Conservation (phyloP, 2,797 vertebrate species). For the Cryptoblepharus egeriae region DNA sequence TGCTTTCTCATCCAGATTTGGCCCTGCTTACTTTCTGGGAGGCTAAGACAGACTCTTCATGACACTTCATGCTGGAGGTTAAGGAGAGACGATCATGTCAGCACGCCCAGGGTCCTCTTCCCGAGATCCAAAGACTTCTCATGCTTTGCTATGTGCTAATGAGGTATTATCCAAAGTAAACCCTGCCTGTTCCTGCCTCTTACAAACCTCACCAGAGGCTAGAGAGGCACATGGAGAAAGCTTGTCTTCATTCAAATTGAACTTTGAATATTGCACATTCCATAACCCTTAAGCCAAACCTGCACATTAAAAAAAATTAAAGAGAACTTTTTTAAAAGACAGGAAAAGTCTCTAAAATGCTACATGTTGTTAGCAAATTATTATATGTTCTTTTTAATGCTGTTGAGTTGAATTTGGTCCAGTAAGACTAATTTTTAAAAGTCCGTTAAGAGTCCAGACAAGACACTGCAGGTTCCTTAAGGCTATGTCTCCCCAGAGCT, state of each 20-base stretch:
- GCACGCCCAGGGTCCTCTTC: not conserved
- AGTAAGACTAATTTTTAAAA: conserved; percentile 45
- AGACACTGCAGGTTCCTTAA: conserved; percentile 87
- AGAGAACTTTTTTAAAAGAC: conserved; percentile 33
- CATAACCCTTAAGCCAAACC: conserved; percentile 71
- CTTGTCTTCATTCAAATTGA: conserved; percentile 60
- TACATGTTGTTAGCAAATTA: conserved; percentile 46
- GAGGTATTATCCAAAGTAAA: conserved; percentile 74
- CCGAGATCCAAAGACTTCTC: conserved; percentile 51
- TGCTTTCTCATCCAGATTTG: conserved; percentile 52
- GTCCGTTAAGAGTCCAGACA: conserved; percentile 76
- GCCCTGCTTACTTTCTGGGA: conserved; percentile 43
- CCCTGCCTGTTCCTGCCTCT: conserved; percentile 59
- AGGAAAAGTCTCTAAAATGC: conserved; percentile 43
- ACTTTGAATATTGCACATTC: conserved; percentile 79
- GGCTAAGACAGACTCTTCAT: not conserved
- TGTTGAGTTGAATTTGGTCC: conserved; percentile 74
- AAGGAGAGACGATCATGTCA: conserved; percentile 11
- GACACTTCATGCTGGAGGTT: not conserved
- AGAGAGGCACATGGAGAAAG: conserved; percentile 63
- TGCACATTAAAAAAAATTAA: conserved; percentile 53
- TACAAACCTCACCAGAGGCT: conserved; percentile 56
- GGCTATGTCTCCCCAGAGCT: conserved; percentile 84
- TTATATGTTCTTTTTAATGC: conserved; percentile 50
- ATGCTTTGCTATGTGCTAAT: conserved; percentile 61